Conservation (phyloP, 2,888 invertebrate genomes). For the Junonia oenone region DNA sequence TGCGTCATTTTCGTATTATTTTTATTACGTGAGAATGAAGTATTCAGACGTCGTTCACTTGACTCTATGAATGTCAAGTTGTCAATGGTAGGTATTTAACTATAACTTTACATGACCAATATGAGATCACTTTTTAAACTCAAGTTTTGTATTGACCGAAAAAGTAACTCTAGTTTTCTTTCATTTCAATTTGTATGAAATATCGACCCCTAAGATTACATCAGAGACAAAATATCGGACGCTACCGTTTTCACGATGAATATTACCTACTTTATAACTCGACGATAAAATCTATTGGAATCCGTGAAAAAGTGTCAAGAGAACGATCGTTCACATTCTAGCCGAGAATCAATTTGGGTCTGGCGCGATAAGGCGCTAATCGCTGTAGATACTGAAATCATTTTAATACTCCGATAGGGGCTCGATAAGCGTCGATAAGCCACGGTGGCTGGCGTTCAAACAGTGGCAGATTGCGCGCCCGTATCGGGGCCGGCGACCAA, state of each 20-base stretch:
- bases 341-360: constrained; percentile 14
- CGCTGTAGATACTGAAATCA: constrained; percentile 17
- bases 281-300: not conserved
- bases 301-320: not conserved
- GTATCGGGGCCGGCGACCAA: not conserved
- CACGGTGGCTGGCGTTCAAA: not conserved
- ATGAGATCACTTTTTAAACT: too few relatives aligned
- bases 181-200: too few relatives aligned
- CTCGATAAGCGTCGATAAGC: constrained; percentile 13
- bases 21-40: not conserved
- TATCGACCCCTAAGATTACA: not conserved
- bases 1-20: constrained; percentile 3
- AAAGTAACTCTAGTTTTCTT: too few relatives aligned
- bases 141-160: too few relatives aligned
- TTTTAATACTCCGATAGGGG: constrained; percentile 15
- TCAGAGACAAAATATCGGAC: not conserved
- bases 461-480: constrained; percentile 6
- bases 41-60: not conserved
- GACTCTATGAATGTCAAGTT: too few relatives aligned
- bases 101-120: not conserved
- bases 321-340: not conserved
- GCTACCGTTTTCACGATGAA: not conserved
- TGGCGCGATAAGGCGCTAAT: constrained; percentile 12
- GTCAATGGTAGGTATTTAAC: not conserved
- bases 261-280: not conserved